Percentiles rank a stretch among this genome's conserved stretches.
Conservation (phyloP, 2,797 vertebrate species). For the Bucorvus abyssinicus region DNA sequence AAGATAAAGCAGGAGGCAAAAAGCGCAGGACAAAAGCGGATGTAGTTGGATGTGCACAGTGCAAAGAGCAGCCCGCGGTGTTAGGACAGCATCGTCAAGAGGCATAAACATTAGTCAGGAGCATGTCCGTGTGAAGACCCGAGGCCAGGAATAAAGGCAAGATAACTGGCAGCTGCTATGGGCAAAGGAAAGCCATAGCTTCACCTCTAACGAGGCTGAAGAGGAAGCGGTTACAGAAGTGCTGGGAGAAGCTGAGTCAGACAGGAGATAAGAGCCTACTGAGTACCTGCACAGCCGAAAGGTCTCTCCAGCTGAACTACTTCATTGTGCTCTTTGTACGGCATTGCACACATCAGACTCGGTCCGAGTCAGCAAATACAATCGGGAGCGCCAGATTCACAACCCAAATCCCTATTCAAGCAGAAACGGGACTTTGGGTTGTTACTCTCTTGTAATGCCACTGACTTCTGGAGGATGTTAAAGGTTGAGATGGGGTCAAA, state of each 20-base stretch:
- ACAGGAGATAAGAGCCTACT: background rate
- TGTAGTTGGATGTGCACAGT: accelerated
- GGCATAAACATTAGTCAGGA: background rate
- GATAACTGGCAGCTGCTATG: background rate
- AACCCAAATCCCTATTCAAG: background rate
- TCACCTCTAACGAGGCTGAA: background rate
- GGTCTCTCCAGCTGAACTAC: background rate
- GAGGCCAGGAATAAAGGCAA: background rate
- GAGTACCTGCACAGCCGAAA: background rate
- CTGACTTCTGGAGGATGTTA: background rate
- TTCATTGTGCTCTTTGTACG: background rate
- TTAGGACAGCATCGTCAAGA: background rate
- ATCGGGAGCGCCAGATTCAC: background rate
- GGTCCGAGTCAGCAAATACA: background rate
- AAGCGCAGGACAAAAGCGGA: background rate
- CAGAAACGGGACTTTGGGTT: background rate
- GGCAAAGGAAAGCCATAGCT: background rate
- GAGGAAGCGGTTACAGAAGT: conserved; percentile 8
- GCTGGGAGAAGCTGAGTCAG: background rate
- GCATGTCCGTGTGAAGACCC: background rate
- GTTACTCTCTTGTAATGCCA: background rate
- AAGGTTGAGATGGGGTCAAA: background rate
- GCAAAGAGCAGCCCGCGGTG: background rate
- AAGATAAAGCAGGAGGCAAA: background rate
- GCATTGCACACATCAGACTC: accelerated